A percentile compares a stretch with the other conserved stretches of the same genome.
These are phyloP conservation scores for Stichodactyla helianthus DNA, from an alignment of 64 coral and sea anemone genomes.

Conservation along the genomic window DNA sequence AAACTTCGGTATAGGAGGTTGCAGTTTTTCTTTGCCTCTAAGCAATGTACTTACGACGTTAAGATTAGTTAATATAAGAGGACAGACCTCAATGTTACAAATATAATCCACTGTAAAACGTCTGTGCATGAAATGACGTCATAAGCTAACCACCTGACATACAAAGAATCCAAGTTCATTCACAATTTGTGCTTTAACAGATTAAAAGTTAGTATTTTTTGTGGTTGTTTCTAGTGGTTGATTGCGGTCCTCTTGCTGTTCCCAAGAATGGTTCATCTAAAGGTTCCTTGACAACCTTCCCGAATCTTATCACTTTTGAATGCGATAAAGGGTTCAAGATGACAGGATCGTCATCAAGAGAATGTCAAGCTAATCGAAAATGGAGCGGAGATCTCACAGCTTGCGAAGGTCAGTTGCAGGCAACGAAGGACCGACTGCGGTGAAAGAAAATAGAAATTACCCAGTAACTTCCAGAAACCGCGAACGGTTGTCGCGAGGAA, in stretches of 20 bases:
- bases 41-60: background rate
- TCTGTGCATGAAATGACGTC: background rate
- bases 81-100: background rate
- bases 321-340: constrained; percentile 46
- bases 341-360: constrained; percentile 23
- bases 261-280: constrained; percentile 34
- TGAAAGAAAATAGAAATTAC: too few species aligned
- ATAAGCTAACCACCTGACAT: background rate
- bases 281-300: constrained; percentile 41
- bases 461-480: too few species aligned
- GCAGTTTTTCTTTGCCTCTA: background rate
- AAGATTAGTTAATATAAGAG: background rate
- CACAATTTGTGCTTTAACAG: background rate
- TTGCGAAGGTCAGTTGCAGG: constrained; percentile 25
- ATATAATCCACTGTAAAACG: background rate
- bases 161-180: background rate
- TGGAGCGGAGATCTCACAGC: constrained; percentile 49
- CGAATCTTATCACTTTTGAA: constrained; percentile 23
- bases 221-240: background rate
- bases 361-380: constrained; percentile 28
- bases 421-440: too few species aligned
- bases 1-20: too few species aligned
- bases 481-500: too few species aligned
- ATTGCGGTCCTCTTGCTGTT: constrained; percentile 35
- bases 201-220: background rate